Evolutionary conservation across 37 sponge, comb jelly and placozoan genomes (phyloP), one percentile per base, ranked within the genome.

Genomic region (Aphrocallistes beatrix): DNA sequence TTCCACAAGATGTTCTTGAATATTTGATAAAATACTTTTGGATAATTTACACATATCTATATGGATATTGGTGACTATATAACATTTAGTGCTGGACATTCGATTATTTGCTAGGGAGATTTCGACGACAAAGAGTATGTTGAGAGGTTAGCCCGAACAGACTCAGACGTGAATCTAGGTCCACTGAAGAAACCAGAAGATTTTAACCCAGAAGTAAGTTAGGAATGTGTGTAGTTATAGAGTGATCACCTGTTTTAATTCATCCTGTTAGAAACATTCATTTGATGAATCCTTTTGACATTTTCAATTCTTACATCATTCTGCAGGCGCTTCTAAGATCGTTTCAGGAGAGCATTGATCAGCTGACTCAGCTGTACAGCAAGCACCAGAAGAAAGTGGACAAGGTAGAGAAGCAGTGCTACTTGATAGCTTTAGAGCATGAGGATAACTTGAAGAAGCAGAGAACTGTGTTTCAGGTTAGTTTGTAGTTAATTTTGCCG

Each of bases 381-480:
- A 60, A 60, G 21, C 10, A 60, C n/a, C 75, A 60, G 34, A 60
- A 60, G 75, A 60, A 60, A 60, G 75, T 60, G 34, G 75, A 60
- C n/a, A 60, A 60, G 75, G 34, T 60, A 32, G 75, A 60, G 75
- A 60, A 60, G 75, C 75, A 60, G 75, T 60, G 75, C n/a, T 60
- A 60, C 34, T 25, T 60, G 6, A 60, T 60, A 25, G 75, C 75
- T 32, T 25, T 25, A 30, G 75, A 60, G 34, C 75, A 60, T 60
- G 75, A 60, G 8, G 75, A 60, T 60, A 60, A 60, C 75, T 13
- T 60, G 75, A 60, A 60, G n/a, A 3, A 60, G 21, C 75, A 60
- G 75, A 60, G 75, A 60, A 6, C n/a, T 6, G 34, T 19, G 8
- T 60, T 60, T 13, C 75, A 60, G 75, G 75, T 60, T n/a, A n/a